A percentile compares a stretch with the other conserved stretches of the same genome.
phyloP scores from a whole-genome alignment of 2,888 invertebrate genomes.

The Philereme vetulata region DNA sequence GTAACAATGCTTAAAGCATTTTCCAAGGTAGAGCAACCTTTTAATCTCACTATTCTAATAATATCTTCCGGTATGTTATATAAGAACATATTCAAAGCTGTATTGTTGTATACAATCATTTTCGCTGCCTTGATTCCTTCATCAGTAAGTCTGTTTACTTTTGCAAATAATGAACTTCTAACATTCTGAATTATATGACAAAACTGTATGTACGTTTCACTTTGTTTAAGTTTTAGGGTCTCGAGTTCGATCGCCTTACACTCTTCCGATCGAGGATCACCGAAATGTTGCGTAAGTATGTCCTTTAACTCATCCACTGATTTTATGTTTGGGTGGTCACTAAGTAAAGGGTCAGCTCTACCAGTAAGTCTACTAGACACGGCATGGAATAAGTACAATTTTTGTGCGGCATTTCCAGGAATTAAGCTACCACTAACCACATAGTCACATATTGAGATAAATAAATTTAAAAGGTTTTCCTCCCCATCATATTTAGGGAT shows the following conservation, averaged over 20 bases:
- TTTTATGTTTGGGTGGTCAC: background rate
- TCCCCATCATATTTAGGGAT: background rate
- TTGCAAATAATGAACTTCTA: background rate
- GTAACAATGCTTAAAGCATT: constrained; percentile 1
- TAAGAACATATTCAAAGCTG: constrained; percentile 6
- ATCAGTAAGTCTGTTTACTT: background rate
- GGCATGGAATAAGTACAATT: too few species aligned
- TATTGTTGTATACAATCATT: constrained; percentile 5
- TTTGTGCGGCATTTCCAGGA: too few species aligned
- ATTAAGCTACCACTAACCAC: too few species aligned
- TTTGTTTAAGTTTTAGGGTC: background rate
- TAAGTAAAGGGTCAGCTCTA: background rate
- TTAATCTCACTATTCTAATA: background rate
- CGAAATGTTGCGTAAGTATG: background rate
- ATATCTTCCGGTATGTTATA: constrained; percentile 4
- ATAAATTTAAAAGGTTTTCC: background rate
- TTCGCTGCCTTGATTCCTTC: background rate
- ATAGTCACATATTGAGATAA: background rate
- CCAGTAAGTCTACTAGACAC: constrained; percentile 4
- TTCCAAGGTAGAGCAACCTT: background rate
- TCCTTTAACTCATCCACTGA: constrained; percentile 1
- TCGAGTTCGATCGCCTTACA: constrained; percentile 5
- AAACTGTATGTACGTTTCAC: constrained; percentile 4
- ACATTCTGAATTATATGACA: constrained; percentile 1
- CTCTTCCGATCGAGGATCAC: constrained; percentile 7